Conservation (phyloP, 1,140 invertebrate species). For the Eufriesea mexicana region DNA sequence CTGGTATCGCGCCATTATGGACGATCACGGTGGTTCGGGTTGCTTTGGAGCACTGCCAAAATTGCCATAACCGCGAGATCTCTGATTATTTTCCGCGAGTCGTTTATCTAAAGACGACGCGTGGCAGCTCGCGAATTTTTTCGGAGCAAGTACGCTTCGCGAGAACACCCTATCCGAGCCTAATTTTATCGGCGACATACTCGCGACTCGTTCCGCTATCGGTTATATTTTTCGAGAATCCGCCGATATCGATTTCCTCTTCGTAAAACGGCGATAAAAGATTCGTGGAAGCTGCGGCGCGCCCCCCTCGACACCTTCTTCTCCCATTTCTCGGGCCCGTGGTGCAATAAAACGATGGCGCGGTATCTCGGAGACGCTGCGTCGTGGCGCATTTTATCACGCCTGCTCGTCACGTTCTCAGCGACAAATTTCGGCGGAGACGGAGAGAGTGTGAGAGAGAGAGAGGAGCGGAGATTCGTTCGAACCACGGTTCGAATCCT, state of each 20-base stretch:
- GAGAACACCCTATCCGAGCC: too few relatives aligned
- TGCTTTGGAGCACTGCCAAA: too few relatives aligned
- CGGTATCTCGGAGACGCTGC: not conserved
- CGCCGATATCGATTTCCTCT: not conserved
- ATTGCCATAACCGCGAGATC: too few relatives aligned
- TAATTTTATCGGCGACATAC: too few relatives aligned
- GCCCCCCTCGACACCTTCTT: not conserved
- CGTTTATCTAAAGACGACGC: too few relatives aligned
- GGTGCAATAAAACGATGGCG: not conserved
- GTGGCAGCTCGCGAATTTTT: too few relatives aligned
- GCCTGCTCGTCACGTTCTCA: conserved; percentile 2
- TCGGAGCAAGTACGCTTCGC: too few relatives aligned
- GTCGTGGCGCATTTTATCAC: conserved; percentile 24
- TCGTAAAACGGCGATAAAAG: not conserved
- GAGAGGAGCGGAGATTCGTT: not conserved
- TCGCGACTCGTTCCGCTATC: too few relatives aligned
- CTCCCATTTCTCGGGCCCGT: not conserved
- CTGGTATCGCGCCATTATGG: too few relatives aligned
- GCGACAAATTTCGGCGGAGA: conserved; percentile 31
- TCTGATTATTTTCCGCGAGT: too few relatives aligned
- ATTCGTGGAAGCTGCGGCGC: not conserved
- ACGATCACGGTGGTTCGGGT: too few relatives aligned
- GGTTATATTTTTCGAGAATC: not conserved
- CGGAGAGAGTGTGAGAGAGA: not conserved
- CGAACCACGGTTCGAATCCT: conserved; percentile 4